Percentiles rank a stretch among this genome's conserved stretches.
Conservation (phyloP, 2,797 vertebrate genomes). For the Melanotaenia trifasciata region DNA sequence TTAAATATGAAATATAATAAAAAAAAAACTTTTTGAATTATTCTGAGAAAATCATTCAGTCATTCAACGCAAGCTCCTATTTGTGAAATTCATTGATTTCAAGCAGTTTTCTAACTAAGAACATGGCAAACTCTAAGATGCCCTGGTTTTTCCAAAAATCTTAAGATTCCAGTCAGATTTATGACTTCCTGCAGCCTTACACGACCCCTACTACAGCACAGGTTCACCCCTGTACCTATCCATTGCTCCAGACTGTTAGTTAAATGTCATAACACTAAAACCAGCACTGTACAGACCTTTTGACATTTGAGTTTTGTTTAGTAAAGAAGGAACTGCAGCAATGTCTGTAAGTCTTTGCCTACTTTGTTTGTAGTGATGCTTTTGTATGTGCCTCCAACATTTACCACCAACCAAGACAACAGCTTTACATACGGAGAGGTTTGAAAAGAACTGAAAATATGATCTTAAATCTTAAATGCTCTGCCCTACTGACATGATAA, state of each 20-base stretch:
- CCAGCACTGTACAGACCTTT: neutral
- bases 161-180: neutral
- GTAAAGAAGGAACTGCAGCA: neutral
- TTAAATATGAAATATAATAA: too few species aligned
- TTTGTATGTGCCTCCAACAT: neutral
- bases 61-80: neutral
- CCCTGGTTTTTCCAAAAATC: constrained; percentile 1
- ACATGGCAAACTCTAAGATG: constrained; percentile 4
- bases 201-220: neutral
- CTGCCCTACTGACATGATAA: neutral
- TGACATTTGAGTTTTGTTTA: neutral
- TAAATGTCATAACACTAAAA: neutral
- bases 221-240: neutral
- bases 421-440: neutral
- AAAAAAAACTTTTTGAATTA: too few species aligned
- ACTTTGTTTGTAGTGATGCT: neutral
- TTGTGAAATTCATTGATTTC: neutral
- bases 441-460: neutral
- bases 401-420: neutral
- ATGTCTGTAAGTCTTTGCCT: neutral
- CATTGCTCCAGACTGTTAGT: neutral
- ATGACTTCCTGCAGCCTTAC: neutral
- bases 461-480: neutral
- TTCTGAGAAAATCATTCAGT: too few species aligned
- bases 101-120: constrained; percentile 2